Base-by-base conservation (phyloP, 1,140 invertebrate species). In the Bombus consobrinus region DNA sequence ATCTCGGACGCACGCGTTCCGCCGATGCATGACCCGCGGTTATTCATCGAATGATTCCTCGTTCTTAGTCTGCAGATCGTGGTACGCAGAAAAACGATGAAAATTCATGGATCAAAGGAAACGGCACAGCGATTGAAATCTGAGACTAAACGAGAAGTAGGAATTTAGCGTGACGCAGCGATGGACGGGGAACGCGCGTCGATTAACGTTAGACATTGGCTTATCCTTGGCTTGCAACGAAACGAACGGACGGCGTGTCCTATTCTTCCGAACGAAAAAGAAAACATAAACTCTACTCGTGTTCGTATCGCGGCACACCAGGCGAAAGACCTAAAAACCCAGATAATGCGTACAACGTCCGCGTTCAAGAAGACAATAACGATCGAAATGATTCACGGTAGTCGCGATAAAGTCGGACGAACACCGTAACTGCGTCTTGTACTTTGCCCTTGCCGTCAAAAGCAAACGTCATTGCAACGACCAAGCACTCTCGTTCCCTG, bases 351-450 rank as follows among this genome's bases (percentile, higher is more conserved):
- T 32, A 69, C 62, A 86, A 85, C 72, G 87, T 89, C 84, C 74
- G 57, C 74, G 74, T 75, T 37, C 68, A 88, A 91, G 89, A 92
- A 92, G 90, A 92, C 90, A 93, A 91, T 92, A 92, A 92, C 86
- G 91, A 91, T 92, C 83, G n/a, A 85, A 64, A 92, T 94, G 94
- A 95, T 94, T 95, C 93, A 95, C 89, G 86, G 73, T 89, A 85
- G 90, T 34, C 1, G 82, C 74, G 93, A 94, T 94, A 94, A 94
- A 93, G 83, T 88, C 90, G 90, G 86, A 92, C 92, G 92, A 88
- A 92, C 88, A 93, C 92, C 88, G 93, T 94, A 94, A 95, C 93
- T 95, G 92, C 94, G 94, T 78, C 92, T 93, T 91, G 92, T 92
- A 95, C 94, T 95, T 95, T 95, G 93, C 90, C 91, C 94, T 87